Base-by-base conservation (phyloP, 2,113 vertebrate genomes). In the Cololabis saira region DNA sequence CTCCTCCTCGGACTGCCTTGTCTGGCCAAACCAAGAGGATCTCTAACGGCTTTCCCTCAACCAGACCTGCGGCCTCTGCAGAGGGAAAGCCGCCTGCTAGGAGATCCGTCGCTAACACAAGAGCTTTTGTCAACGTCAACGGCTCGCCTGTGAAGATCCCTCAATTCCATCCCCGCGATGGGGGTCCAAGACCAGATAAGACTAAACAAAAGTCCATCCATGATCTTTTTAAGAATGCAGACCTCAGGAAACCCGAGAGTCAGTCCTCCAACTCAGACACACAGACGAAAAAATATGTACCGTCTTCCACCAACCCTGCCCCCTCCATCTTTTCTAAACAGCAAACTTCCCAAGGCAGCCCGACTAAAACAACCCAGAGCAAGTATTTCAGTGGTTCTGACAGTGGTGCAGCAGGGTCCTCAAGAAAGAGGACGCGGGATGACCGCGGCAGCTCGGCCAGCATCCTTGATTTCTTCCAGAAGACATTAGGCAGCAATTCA, bases 71-170 rank as follows among this genome's bases (percentile, higher is more conserved):
- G 14, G 1, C 41, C 27, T 57, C 54, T 33, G 1, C 11, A 0
- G 81, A 48, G 3, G 58, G 0, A 14, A 80, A 70, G 24, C 72
- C 69, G 0, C 68, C 82, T 1, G 5, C 33, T 0, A 93, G 93
- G 71, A 71, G 43, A 15, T 96, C 95, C 1, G 89, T 94, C 5
- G 76, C 92, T 37, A 90, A 90, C 72, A 77, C 65, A 0, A 92
- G 86, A 52, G 92, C 68, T 22, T 95, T 95, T 10, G 68, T 90
- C 78, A 95, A 80, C n/a, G 24, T 93, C 54, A 82, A 70, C 0
- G 95, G 94, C 2, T 95, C 94, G 0, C 95, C 96, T 1, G 58
- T 89, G 14, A 92, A 87, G 84, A 86, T 92, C n/a, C 43, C 78
- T 9, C 86, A 85, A 78, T 53, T 70, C n/a, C 61, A 56, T 15